Percentiles rank a stretch among this genome's conserved stretches.
Conservation (phyloP, 2,888 invertebrate genomes). For the Caenorhabditis becei region DNA sequence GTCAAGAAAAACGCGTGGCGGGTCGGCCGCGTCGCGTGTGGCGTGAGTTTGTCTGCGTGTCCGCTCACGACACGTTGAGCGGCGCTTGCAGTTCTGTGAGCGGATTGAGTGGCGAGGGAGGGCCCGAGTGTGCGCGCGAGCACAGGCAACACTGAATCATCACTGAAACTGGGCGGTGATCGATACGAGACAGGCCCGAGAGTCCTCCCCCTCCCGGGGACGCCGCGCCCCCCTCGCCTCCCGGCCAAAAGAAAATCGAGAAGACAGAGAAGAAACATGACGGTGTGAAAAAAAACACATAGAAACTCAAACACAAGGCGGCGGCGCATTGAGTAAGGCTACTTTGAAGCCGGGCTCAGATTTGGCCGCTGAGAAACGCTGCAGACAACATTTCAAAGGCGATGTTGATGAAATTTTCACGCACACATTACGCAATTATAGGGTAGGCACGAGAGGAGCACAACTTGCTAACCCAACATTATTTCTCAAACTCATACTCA, state of each 20-base stretch:
- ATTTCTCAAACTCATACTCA: background rate
- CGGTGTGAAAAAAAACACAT: constrained; percentile 2
- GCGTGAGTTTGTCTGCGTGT: background rate
- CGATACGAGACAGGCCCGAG: constrained; percentile 3
- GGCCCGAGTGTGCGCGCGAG: background rate
- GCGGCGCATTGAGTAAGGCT: background rate
- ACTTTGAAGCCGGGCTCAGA: background rate
- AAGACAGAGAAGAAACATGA: background rate
- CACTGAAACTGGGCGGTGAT: constrained; percentile 15
- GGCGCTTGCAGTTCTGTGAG: background rate
- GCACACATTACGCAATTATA: constrained; percentile 3
- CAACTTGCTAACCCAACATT: background rate
- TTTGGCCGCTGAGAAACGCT: background rate
- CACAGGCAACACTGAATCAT: constrained; percentile 3
- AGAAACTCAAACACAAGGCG: background rate
- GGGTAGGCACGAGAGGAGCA: background rate
- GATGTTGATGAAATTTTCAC: constrained; percentile 3
- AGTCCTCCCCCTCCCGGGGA: background rate
- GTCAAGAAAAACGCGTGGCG: constrained; percentile 31
- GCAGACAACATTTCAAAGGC: background rate
- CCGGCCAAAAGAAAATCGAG: constrained; percentile 6
- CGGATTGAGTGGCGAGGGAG: background rate
- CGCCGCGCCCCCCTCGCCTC: background rate
- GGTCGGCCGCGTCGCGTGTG: constrained; percentile 18
- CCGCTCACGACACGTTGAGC: background rate